These are phyloP conservation scores for Sebastes matsubarae DNA, from an alignment of 2,797 vertebrate genomes.

Conservation along the genomic window DNA sequence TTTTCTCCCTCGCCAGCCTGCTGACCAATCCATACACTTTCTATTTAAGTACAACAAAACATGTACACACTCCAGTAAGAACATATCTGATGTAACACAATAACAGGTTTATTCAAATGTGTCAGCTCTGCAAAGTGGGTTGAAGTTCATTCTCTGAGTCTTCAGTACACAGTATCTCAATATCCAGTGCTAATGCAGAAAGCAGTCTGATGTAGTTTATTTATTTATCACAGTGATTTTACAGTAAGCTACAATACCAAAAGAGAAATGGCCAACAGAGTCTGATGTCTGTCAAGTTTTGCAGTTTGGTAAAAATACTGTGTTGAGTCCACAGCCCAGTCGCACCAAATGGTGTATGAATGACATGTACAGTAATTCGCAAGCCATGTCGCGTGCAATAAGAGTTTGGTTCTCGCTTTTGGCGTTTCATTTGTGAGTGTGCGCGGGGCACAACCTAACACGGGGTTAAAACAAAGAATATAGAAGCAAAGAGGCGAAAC, in stretches of 20 bases:
- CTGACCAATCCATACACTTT: neutral
- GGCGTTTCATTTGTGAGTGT: accelerated
- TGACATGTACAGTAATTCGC: no score
- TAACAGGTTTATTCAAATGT: neutral
- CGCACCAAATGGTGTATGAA: no score
- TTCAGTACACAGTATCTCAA: neutral
- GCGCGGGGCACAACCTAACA: no score
- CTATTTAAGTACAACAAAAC: neutral
- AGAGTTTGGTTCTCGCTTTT: no score
- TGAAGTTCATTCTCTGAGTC: neutral
- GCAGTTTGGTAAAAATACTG: neutral
- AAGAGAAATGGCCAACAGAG: neutral
- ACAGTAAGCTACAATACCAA: neutral
- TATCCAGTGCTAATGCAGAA: neutral
- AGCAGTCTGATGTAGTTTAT: neutral
- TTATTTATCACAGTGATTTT: neutral
- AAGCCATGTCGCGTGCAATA: no score
- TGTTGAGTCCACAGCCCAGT: no score
- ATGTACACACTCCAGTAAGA: neutral
- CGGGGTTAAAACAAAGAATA: accelerated
- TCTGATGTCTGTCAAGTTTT: neutral
- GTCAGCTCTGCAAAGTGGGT: neutral
- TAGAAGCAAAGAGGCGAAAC: no score
- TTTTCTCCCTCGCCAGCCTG: neutral
- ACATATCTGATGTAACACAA: neutral